Base-by-base conservation (phyloP, 2,113 vertebrate genomes). In the Grammomys dolichurus region DNA sequence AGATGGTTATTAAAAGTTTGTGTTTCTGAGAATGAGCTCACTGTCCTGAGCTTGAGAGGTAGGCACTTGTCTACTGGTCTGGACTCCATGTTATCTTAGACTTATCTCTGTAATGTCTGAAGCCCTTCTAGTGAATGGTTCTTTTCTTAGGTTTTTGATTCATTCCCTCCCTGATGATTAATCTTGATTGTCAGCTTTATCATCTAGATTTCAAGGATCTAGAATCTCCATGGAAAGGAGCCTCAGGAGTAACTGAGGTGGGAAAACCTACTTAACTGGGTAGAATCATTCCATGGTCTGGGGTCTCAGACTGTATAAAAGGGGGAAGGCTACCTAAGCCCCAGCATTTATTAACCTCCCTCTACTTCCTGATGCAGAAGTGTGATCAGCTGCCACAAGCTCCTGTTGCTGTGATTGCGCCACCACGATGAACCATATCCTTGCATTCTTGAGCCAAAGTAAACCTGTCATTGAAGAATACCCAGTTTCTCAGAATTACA, bases 61-160 rank as follows among this genome's bases (percentile, higher is more conserved):
- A 7, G 73, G 43, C 31, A 48, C 33, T 48, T 6, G 4, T 92
- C 80, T 43, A 17, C 13, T 91, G 78, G 5, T 91, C 80, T 88
- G 78, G 56, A 56, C 56, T 54, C 3, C 67, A 14, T 84, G 8
- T 36, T 93, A 60, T 90, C 40, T 67, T 90, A 77, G n/a, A 73
- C 31, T 60, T 80, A 54, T 46, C 36, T 75, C 33, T 31, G 72
- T 40, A 54, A 36, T 36, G 56, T 72, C 82, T 80, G 48, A 72
- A 88, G 73, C 22, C 5, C n/a, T 87, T 93, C 28, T 63, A 43
- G 28, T 36, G 19, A 93, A 67, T 85, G 9, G 46, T 84, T 48
- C 7, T 96, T 93, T 93, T 93, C 72, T 87, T 67, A 70, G 31
- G 12, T 16, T 93, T 93, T 89, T 76, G 11, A 72, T 60, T 40